phyloP scores from a whole-genome alignment of 2,113 vertebrate genomes.

The Microcebus lehilahytsara region DNA sequence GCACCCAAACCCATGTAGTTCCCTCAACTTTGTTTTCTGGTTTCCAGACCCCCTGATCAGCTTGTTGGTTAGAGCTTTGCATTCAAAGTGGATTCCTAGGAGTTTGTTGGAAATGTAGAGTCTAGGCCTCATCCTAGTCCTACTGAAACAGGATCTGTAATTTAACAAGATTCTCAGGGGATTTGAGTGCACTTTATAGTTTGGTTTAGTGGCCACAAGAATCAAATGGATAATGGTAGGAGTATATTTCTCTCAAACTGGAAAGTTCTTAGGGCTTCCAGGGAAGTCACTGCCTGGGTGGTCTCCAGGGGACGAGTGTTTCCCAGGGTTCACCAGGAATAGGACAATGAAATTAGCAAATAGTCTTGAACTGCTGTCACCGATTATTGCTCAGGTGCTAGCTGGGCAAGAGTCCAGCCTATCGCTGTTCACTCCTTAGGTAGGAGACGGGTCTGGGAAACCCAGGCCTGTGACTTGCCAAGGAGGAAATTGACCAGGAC shows the following conservation, averaged over 20 bases:
- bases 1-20: neutral
- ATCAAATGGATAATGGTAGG: neutral
- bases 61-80: neutral
- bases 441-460: neutral
- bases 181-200: neutral
- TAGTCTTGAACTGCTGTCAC: neutral
- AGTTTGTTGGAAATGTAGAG: neutral
- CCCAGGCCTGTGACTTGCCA: neutral
- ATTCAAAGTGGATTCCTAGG: neutral
- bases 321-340: no score
- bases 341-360: neutral
- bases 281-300: neutral
- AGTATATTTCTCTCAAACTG: neutral
- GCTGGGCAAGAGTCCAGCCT: neutral
- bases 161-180: neutral
- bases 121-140: neutral
- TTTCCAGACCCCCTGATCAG: neutral
- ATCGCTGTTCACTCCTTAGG: neutral
- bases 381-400: neutral
- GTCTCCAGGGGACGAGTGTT: neutral
- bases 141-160: neutral
- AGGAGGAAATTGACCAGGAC: neutral
- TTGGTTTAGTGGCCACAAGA: neutral
- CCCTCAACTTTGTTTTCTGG: constrained; percentile 14
- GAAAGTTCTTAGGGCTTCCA: neutral